Percentiles rank a stretch among this genome's conserved stretches.
Conservation (phyloP, 2,113 vertebrate species). For the Polypterus senegalus region DNA sequence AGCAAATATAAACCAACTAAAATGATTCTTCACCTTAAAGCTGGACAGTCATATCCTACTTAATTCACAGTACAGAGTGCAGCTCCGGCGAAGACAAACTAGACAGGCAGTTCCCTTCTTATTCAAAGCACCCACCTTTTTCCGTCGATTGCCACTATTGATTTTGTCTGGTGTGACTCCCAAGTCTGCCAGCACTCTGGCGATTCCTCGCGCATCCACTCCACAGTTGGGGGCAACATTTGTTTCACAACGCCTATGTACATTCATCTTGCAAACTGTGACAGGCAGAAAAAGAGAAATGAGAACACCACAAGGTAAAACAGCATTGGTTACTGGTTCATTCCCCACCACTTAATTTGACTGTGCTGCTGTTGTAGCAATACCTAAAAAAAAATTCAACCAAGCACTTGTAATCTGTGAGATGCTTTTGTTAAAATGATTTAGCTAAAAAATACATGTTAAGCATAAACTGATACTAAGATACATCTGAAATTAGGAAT, state of each 20-base stretch:
- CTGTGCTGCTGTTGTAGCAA: no score
- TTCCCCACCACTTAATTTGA: no score
- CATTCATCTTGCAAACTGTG: slow-evolving; percentile 97
- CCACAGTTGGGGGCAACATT: slow-evolving; percentile 96
- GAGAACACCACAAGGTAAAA: no score
- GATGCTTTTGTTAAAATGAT: neutral
- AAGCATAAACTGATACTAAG: neutral
- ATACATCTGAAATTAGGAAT: no score
- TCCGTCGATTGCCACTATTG: slow-evolving; percentile 82
- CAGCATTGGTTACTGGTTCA: no score
- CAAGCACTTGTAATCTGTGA: neutral
- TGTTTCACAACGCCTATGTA: slow-evolving; percentile 87
- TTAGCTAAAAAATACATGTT: neutral
- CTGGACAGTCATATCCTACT: no score
- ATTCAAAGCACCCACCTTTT: slow-evolving; percentile 64
- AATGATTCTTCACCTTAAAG: no score
- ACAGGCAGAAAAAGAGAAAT: neutral
- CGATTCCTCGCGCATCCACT: slow-evolving; percentile 88
- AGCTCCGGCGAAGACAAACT: no score
- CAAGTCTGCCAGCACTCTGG: slow-evolving; percentile 89
- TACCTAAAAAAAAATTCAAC: neutral
- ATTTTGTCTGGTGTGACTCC: slow-evolving; percentile 97
- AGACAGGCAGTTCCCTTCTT: neutral
- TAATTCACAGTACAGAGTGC: no score
- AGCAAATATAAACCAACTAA: no score